Evolutionary conservation across 2,797 vertebrate species (phyloP).

Genomic region (Leucoraja ocellata): DNA sequence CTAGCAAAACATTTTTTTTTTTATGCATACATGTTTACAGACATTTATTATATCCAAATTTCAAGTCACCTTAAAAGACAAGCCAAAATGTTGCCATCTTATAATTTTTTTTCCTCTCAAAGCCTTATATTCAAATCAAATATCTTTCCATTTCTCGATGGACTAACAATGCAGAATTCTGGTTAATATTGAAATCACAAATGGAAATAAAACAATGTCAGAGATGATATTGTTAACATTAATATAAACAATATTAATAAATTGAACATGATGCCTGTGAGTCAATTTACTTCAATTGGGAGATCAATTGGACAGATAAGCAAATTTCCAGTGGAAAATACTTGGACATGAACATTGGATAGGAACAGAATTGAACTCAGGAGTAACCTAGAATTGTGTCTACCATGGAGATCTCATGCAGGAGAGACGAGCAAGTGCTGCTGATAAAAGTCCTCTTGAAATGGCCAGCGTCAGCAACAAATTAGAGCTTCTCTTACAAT

Average conservation of each 20-base stretch:
- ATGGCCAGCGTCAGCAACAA: not conserved
- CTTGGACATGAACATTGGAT: not conserved
- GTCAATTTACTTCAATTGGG: not conserved
- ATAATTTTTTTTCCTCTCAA: not conserved
- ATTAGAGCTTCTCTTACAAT: not conserved
- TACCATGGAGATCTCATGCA: not conserved
- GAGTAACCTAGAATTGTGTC: too few relatives aligned
- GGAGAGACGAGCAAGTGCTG: not conserved
- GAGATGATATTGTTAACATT: too few relatives aligned
- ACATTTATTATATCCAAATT: not conserved
- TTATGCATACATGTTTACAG: not conserved
- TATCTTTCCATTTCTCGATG: not conserved
- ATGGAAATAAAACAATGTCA: too few relatives aligned
- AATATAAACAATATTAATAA: too few relatives aligned
- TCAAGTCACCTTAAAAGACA: not conserved
- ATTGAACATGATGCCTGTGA: not conserved
- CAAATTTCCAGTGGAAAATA: not conserved
- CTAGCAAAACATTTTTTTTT: not conserved
- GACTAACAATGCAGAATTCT: not conserved
- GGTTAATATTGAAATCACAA: not conserved
- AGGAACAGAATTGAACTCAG: not conserved
- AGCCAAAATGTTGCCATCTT: not conserved
- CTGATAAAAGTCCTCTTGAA: not conserved
- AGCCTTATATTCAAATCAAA: too few relatives aligned
- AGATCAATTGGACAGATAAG: not conserved